These are phyloP conservation scores for Cosmorhoe ocellata DNA, from an alignment of 2,888 invertebrate genomes.

Conservation along the genomic window DNA sequence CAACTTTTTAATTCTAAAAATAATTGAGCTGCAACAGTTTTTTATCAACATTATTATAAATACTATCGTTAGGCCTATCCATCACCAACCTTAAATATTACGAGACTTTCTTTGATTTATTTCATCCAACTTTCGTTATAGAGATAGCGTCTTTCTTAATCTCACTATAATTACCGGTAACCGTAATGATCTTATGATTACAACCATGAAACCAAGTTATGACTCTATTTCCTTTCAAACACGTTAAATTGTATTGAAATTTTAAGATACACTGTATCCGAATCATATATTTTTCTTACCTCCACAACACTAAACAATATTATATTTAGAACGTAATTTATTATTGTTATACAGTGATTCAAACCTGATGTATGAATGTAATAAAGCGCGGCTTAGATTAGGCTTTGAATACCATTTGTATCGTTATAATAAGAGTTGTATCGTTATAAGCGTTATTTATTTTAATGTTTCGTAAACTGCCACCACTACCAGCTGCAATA, in stretches of 20 bases:
- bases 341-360: conserved; percentile 40
- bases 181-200: conserved; percentile 25
- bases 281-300: neutral
- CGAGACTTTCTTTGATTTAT: conserved; percentile 19
- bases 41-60: neutral
- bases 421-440: no score
- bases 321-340: conserved; percentile 40
- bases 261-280: conserved; percentile 7
- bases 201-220: conserved; percentile 10
- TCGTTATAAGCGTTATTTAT: no score
- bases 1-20: no score
- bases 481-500: no score
- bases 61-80: conserved; percentile 2
- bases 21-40: no score
- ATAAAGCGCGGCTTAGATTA: conserved; percentile 9
- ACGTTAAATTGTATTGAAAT: neutral
- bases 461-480: no score
- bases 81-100: conserved; percentile 14
- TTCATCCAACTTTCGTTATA: conserved; percentile 22
- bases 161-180: conserved; percentile 24
- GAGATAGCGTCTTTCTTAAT: conserved; percentile 24
- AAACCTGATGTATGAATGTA: conserved; percentile 40
- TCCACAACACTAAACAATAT: conserved; percentile 10
- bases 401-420: neutral
- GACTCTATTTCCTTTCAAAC: conserved; percentile 1